phyloP scores from a whole-genome alignment of 2,888 invertebrate species.

The Salticus scenicus region DNA sequence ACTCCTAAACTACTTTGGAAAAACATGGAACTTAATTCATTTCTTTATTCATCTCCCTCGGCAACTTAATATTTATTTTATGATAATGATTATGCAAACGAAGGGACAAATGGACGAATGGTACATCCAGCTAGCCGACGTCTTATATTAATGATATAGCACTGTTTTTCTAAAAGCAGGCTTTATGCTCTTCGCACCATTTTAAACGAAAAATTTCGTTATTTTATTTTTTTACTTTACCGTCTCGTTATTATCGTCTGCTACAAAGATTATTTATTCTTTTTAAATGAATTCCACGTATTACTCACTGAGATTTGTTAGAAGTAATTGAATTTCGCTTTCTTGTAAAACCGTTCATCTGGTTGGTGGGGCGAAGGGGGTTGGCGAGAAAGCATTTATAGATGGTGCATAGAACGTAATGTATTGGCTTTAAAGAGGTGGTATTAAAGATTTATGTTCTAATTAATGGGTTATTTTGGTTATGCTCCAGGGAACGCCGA shows the following conservation, averaged over 20 bases:
- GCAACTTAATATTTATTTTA: slow-evolving; percentile 67
- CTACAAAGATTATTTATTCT: slow-evolving; percentile 32
- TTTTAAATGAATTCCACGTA: slow-evolving; percentile 23
- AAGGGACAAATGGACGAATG: slow-evolving; percentile 24
- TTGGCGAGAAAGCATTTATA: too few relatives aligned
- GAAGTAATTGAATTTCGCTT: slow-evolving; percentile 44
- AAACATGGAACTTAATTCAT: slow-evolving; percentile 55
- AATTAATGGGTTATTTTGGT: slow-evolving; percentile 2
- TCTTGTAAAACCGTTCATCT: background rate
- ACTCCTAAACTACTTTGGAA: slow-evolving; percentile 12
- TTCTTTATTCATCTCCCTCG: slow-evolving; percentile 41
- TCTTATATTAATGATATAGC: slow-evolving; percentile 55
- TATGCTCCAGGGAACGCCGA: background rate
- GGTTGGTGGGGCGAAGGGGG: too few relatives aligned
- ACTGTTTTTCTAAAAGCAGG: slow-evolving; percentile 50
- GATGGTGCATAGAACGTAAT: background rate
- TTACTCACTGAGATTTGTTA: slow-evolving; percentile 28
- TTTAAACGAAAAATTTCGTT: slow-evolving; percentile 38
- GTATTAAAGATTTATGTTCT: slow-evolving; percentile 1
- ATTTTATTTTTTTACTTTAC: slow-evolving; percentile 9
- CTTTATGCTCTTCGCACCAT: slow-evolving; percentile 28
- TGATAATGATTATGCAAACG: slow-evolving; percentile 67
- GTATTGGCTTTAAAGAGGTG: background rate
- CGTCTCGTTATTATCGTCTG: slow-evolving; percentile 44
- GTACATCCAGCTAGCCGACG: slow-evolving; percentile 37